These are phyloP conservation scores for Monoplex corrugatus DNA, from an alignment of 2,888 invertebrate genomes.

Conservation along the genomic window DNA sequence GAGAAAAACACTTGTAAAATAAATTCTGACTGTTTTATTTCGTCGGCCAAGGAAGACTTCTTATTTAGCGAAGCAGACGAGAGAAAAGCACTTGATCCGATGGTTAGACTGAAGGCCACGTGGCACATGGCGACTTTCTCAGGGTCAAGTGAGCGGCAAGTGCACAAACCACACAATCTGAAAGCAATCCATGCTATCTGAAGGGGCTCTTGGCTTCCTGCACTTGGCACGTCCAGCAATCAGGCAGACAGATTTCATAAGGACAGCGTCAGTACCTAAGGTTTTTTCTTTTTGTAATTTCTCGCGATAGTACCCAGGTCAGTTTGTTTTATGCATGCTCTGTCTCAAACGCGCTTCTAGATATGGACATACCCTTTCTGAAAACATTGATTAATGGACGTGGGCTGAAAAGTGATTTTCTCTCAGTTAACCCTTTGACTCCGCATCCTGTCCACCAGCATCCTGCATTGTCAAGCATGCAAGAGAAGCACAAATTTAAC, in stretches of 20 bases:
- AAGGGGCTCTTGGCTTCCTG: too few species aligned
- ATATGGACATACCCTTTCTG: too few species aligned
- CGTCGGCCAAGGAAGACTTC: too few species aligned
- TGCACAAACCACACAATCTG: neutral
- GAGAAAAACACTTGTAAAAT: neutral
- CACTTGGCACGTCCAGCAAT: neutral
- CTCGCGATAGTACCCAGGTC: neutral
- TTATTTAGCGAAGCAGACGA: neutral
- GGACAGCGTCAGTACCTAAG: neutral
- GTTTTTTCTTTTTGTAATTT: neutral
- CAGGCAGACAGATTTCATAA: neutral
- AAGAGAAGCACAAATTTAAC: too few species aligned
- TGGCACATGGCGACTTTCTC: constrained; percentile 6
- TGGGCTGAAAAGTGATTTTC: too few species aligned
- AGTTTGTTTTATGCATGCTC: too few species aligned
- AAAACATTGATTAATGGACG: too few species aligned
- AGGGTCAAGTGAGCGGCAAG: neutral
- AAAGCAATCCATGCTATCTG: too few species aligned
- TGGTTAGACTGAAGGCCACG: neutral
- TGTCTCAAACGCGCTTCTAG: too few species aligned
- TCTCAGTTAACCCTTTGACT: too few species aligned
- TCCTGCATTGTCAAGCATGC: too few species aligned
- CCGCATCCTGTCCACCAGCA: too few species aligned
- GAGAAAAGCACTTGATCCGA: neutral
- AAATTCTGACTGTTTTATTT: neutral